Evolutionary conservation across 2,113 vertebrate genomes (phyloP).

Genomic region (Calyptomena viridis): DNA sequence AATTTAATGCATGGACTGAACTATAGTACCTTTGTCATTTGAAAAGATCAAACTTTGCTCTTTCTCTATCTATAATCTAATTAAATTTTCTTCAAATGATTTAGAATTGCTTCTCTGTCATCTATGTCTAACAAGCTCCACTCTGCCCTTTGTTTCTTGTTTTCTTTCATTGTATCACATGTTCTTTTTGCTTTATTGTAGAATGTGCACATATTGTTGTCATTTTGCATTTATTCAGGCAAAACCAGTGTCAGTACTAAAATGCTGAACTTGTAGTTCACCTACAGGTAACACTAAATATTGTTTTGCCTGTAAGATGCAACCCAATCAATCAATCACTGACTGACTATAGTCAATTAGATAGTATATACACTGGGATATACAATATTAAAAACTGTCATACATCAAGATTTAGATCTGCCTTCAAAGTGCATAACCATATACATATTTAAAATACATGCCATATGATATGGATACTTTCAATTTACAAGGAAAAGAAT

Average conservation of each 20-base stretch:
- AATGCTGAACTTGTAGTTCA: neutral
- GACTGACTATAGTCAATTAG: neutral
- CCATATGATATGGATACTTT: fast-evolving
- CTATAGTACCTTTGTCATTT: neutral
- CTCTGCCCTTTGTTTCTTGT: neutral
- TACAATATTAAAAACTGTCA: neutral
- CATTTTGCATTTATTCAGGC: neutral
- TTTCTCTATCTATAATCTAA: neutral
- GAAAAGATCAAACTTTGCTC: neutral
- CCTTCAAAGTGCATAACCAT: neutral
- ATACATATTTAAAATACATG: neutral
- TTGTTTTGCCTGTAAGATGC: neutral
- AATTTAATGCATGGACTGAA: neutral
- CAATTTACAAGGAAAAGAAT: neutral
- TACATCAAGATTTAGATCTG: neutral
- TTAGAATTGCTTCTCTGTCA: neutral
- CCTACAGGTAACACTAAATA: neutral
- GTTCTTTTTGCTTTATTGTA: neutral
- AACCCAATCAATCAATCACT: neutral
- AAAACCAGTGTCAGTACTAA: neutral
- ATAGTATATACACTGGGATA: neutral
- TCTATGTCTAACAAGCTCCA: neutral
- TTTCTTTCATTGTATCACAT: neutral
- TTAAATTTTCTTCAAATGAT: neutral
- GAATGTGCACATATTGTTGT: neutral